These are phyloP conservation scores for Dasypogon diadema DNA, from an alignment of 2,888 invertebrate genomes.

Conservation along the genomic window DNA sequence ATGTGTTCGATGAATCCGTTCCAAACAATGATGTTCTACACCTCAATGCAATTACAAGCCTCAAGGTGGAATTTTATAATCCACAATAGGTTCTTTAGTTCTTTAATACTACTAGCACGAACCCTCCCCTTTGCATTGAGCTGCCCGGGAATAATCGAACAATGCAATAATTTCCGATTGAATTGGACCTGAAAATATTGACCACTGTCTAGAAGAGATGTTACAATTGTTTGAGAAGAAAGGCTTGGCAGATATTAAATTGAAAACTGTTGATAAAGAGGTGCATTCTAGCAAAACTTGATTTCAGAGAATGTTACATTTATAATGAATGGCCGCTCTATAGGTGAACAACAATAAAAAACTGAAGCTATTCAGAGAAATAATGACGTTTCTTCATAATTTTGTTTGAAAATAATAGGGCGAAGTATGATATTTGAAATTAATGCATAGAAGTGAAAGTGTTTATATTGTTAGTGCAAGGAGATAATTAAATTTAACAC, in stretches of 20 bases:
- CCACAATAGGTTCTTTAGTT: slow-evolving; percentile 30
- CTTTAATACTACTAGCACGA: slow-evolving; percentile 5
- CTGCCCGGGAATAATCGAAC: slow-evolving; percentile 14
- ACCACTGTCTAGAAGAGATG: slow-evolving; percentile 33
- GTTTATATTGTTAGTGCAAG: no score
- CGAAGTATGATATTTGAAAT: no score
- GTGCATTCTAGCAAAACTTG: background rate
- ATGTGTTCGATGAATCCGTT: slow-evolving; percentile 18
- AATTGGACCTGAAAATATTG: slow-evolving; percentile 41
- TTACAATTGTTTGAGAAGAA: slow-evolving; percentile 23
- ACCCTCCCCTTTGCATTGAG: slow-evolving; percentile 2
- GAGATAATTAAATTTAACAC: no score
- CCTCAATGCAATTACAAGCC: slow-evolving; percentile 24
- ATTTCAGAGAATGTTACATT: background rate
- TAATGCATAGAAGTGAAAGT: no score
- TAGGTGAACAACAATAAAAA: no score
- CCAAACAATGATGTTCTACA: slow-evolving; percentile 41
- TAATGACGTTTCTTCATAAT: no score
- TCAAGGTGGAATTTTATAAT: slow-evolving; percentile 37
- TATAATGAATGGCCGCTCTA: background rate
- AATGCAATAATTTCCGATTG: slow-evolving; percentile 25
- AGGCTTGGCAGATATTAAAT: slow-evolving; percentile 16
- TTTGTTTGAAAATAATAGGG: no score
- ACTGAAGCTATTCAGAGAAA: no score
- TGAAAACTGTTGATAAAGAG: slow-evolving; percentile 16